Base-by-base conservation (phyloP, 2,113 vertebrate species). In the Dunckerocampus dactyliophorus region DNA sequence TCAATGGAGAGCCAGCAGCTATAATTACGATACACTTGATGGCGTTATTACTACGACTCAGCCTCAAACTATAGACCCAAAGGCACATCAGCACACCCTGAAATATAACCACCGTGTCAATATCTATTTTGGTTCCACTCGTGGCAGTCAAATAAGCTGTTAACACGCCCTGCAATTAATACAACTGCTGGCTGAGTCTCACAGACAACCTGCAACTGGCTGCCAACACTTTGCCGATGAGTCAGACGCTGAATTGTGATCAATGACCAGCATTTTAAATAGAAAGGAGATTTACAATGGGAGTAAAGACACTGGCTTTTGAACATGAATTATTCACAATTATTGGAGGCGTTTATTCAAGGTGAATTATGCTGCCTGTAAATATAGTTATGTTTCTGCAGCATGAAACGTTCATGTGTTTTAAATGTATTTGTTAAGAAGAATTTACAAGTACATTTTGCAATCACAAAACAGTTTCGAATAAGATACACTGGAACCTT, bases 1-100 rank as follows among this genome's bases (percentile, higher is more conserved):
- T 90, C 90, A 90, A 91, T 90, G 82, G 77, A 73, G 54, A 72
- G 79, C 87, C 87, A 67, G 74, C 64, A 86, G 88, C 79, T 80
- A 87, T 87, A 88, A 88, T 90, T 88, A 88, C 81, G 62, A 79
- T 71, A 67, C 67, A 72, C 63, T 79, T 86, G 81, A 87, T 88
- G 79, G 83, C 85, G 85, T 89, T 88, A 87, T 88, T 85, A 89
- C 65, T 63, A 69, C 74, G 71, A 65, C 71, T 80, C 81, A 65
- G 50, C 70, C 68, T 69, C 56, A 66, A 70, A 60, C 75, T 81
- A 86, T 73, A 75, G 77, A 79, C 76, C 77, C 60, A 76, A 69
- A 80, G 34, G 10, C 59, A 70, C 67, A 72, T 79, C 77, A 72
- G 56, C 47, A 63, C 53, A 79, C 24, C 5, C 13, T 65, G 22